Base-by-base conservation (phyloP, 2,888 invertebrate species). In the Vesta saturnalis region DNA sequence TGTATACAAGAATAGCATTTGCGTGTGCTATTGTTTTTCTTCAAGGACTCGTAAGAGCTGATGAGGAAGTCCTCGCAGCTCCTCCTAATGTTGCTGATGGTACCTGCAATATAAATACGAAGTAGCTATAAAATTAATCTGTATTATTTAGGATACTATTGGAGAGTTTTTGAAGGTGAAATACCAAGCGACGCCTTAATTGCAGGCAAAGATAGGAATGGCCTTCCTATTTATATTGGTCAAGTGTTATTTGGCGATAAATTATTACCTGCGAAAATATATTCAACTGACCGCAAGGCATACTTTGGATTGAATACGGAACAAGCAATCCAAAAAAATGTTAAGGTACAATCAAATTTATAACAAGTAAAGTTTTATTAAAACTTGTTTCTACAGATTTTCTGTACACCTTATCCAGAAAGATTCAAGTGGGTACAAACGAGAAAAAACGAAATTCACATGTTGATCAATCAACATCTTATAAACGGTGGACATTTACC, bases 391-490 rank as follows among this genome's bases (percentile, higher is more conserved):
- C 12, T 43, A 43, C 12, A 60, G 60, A 60, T 60, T 14, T 16
- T 60, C 1, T 60, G 60, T 16, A 43, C 60, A 4, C 46, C 39
- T 18, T 1, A 6, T n/a, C 60, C 60, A 8, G 46, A 60, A 18
- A 60, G 12, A 46, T 43, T 60, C 19, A 6, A 19, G 12, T 60
- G 60, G 60, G 22, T 60, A 19, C 15, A 14, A 14, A 60, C 60
- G 1, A 60, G 21, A 21, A 14, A 14, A 43, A 21, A 43, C 10
- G 46, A 43, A 60, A 43, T 60, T 43, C 21, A 35, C 16, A 39
- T 60, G 14, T 16, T 60, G 3, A 60, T 16, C 1, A 47, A 46
- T 43, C 6, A 47, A 4, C 60, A 60, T 22, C 14, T 60, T 14
- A 16, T 46, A 14, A 12, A 1, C 5, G 60, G 46, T 8, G 60